Percentiles rank a stretch among this genome's conserved stretches.
phyloP scores from a whole-genome alignment of 1,140 invertebrate species.

The Pectinophora gossypiella region DNA sequence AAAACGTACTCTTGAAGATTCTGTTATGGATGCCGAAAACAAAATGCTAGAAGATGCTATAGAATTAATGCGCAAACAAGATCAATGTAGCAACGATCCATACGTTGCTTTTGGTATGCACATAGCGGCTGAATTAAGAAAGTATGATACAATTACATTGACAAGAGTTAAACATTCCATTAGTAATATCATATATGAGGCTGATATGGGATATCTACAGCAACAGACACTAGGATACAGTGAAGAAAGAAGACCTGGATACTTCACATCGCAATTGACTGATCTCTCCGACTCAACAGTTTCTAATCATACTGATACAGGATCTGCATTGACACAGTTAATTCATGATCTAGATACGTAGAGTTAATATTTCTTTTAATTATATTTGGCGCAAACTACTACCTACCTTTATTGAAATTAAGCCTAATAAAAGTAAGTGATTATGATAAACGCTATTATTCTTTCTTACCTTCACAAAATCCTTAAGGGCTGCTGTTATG shows the following conservation, averaged over 20 bases:
- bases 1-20: too few relatives aligned
- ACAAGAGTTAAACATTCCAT: conserved; percentile 16
- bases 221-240: conserved; percentile 4
- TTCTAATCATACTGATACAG: conserved; percentile 5
- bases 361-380: conserved; percentile 7
- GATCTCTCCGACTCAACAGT: conserved; percentile 3
- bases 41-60: conserved; percentile 11
- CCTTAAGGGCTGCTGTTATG: conserved; percentile 6
- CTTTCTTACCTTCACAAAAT: conserved; percentile 12
- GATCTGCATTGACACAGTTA: background rate
- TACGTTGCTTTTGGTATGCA: conserved; percentile 8
- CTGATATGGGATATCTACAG: conserved; percentile 13
- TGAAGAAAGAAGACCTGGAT: conserved; percentile 5
- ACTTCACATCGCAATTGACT: conserved; percentile 7
- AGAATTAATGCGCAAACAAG: conserved; percentile 4
- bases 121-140: conserved; percentile 17
- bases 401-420: conserved; percentile 1
- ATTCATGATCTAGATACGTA: background rate
- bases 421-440: conserved; percentile 3
- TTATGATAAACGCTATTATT: conserved; percentile 2
- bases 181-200: conserved; percentile 19
- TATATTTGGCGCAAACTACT: too few relatives aligned
- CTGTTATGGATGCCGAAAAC: too few relatives aligned
- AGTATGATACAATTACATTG: conserved; percentile 15
- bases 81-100: conserved; percentile 8